Conservation (phyloP, 1,140 invertebrate genomes). For the Druon quercuslanigerum region DNA sequence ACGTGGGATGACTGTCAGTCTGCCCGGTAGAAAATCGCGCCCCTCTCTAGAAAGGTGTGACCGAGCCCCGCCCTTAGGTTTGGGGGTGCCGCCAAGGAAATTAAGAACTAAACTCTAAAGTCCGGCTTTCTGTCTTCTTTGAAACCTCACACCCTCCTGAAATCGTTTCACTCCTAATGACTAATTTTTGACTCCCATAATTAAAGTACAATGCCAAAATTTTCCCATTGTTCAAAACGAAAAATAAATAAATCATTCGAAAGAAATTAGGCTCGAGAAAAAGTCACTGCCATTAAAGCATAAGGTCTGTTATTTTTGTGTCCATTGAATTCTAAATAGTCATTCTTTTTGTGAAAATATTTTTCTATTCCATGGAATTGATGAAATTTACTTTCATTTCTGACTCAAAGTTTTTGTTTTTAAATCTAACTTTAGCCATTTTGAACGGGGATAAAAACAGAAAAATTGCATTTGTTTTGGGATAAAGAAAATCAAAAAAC, state of each 20-base stretch:
- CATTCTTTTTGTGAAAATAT: no score
- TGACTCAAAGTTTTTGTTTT: no score
- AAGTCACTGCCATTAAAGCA: no score
- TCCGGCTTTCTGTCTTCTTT: slow-evolving; percentile 2
- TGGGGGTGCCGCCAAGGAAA: slow-evolving; percentile 56
- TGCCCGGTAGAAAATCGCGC: slow-evolving; percentile 59
- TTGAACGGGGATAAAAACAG: no score
- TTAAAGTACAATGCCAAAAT: slow-evolving; percentile 15
- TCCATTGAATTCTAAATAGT: no score
- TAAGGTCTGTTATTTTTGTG: no score
- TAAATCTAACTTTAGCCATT: no score
- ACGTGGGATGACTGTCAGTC: slow-evolving; percentile 63
- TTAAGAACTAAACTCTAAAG: slow-evolving; percentile 61
- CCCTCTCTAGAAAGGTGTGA: slow-evolving; percentile 66
- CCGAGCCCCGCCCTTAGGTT: slow-evolving; percentile 65
- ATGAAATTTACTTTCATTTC: no score
- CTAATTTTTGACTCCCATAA: slow-evolving; percentile 18
- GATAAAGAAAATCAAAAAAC: no score
- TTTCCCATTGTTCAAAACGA: neutral
- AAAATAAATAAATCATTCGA: slow-evolving; percentile 13
- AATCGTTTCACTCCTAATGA: slow-evolving; percentile 25
- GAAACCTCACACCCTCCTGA: slow-evolving; percentile 9
- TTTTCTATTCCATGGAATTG: no score
- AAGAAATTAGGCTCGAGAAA: neutral
- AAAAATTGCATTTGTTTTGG: no score